Evolutionary conservation across 2,113 vertebrate genomes (phyloP), one percentile per base, ranked within the genome.

Genomic region (Rhipidura dahli): DNA sequence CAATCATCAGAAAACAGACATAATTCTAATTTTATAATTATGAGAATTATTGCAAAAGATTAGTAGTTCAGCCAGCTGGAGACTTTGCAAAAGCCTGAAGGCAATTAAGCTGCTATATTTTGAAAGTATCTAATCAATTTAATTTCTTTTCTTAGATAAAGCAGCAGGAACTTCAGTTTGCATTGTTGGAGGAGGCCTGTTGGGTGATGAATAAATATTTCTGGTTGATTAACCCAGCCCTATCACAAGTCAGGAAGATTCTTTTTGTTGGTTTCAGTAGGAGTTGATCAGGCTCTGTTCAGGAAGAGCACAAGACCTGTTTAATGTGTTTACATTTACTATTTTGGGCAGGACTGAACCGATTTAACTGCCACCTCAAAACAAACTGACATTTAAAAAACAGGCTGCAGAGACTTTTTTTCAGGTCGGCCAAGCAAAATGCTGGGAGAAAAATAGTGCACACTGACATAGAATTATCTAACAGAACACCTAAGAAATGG

Each of bases 351-450:
- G 71, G 80, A 83, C 64, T 63, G 79, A 83, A 53, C 68, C 28
- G 54, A 88, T 90, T 95, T 88, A 81, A 94, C 53, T 86, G 30
- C 68, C 49, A 92, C 17, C 64, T 78, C 95, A 81, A 83, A 89
- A 78, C 89, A 90, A 92, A 37, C 65, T 92, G 91, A 68, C 91
- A 89, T 89, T 90, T 96, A 51, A 81, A 96, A 89, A 90, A 39
- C 33, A 83, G 37, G 75, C 59, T 92, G 86, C 91, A 94, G 72
- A 72, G 57, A 59, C 9, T 80, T 83, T 71, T 89, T 82, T 91
- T 83, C 66, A 66, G 75, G 76, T 78, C 0, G 1, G 64, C 27
- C 83, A 92, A 60, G 72, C 27, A 64, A 92, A 93, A 83, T 27
- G 37, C 33, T 51, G 50, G 26, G 17, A 63, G 76, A 63, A 90